Evolutionary conservation across 2,797 vertebrate species (phyloP).

Genomic region (Botia kubotai): DNA sequence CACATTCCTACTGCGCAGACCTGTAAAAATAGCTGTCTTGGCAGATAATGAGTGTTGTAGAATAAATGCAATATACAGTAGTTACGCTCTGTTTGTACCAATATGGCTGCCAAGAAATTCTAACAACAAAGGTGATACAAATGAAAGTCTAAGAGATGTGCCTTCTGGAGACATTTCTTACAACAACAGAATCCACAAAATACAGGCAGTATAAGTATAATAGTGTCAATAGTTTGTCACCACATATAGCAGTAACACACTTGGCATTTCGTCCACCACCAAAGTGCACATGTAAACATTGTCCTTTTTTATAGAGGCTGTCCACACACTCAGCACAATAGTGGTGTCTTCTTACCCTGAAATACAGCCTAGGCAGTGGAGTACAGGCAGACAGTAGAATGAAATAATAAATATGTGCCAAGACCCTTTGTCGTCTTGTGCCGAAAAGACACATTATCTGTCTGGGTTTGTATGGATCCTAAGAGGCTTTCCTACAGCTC

Average conservation of each 20-base stretch:
- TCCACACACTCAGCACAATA: conserved; percentile 5
- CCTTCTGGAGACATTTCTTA: too few species aligned
- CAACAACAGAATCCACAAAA: too few species aligned
- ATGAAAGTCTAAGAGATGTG: too few species aligned
- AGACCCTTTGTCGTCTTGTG: conserved; percentile 34
- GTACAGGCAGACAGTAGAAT: conserved; percentile 12
- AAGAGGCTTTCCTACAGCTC: conserved; percentile 43
- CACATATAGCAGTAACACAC: background rate
- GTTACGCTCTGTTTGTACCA: background rate
- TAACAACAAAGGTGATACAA: background rate
- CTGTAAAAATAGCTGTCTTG: background rate
- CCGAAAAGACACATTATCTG: conserved; percentile 52
- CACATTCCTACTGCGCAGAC: background rate
- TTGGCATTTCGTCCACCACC: background rate
- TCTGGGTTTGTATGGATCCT: conserved; percentile 47
- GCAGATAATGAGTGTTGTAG: background rate
- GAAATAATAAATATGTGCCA: conserved; percentile 54
- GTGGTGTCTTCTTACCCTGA: background rate
- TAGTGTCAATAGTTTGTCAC: background rate
- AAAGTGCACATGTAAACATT: background rate
- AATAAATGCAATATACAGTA: background rate
- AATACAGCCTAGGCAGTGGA: conserved; percentile 6
- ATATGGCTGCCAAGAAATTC: background rate
- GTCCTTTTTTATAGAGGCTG: background rate
- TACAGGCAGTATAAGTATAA: background rate